Base-by-base conservation (phyloP, 1,140 invertebrate genomes). In the Popillia japonica region DNA sequence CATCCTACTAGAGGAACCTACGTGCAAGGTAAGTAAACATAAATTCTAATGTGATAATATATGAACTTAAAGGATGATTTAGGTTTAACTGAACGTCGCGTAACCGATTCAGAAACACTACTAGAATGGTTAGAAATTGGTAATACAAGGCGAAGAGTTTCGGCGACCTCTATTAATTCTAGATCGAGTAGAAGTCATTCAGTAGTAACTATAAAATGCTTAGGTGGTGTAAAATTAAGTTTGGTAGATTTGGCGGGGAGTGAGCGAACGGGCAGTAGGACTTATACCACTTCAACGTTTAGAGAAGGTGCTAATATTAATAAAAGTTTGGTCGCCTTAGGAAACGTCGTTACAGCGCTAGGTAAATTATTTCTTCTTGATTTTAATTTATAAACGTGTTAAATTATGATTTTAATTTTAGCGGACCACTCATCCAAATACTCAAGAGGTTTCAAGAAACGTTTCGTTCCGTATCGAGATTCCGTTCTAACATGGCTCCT, bases 381-480 rank as follows among this genome's bases (percentile, higher is more conserved):
- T 23, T 64, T 77, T 64, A 22, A 27, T 68, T 20, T 76, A n/a
- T 76, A 64, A 61, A 64, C n/a, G 0, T 17, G 0, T 59, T 76
- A 7, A 10, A 59, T 77, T 64, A 61, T 34, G 44, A 0, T 55
- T 80, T 78, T 77, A 20, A 59, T 72, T 79, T 78, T 99, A 83
- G 97, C 98, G 41, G 97, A 99, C 88, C 93, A 96, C 84, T 92
- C 92, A 40, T 92, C 92, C 61, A 91, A 90, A 82, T 89, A 89
- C 75, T 90, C 87, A 78, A 91, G 90, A 82, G 93, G 92, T 84
- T 92, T 92, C 81, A 95, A 96, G 86, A 97, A 96, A 86, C 81
- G 84, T 87, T 99, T 99, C 89, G 95, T 99, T 27, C 98, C 98
- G n/a, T 99, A 99, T 88, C 90, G 98, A 86, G 98, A 99, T 88